phyloP scores from a whole-genome alignment of 2,888 invertebrate genomes.

The Ophion costatus region DNA sequence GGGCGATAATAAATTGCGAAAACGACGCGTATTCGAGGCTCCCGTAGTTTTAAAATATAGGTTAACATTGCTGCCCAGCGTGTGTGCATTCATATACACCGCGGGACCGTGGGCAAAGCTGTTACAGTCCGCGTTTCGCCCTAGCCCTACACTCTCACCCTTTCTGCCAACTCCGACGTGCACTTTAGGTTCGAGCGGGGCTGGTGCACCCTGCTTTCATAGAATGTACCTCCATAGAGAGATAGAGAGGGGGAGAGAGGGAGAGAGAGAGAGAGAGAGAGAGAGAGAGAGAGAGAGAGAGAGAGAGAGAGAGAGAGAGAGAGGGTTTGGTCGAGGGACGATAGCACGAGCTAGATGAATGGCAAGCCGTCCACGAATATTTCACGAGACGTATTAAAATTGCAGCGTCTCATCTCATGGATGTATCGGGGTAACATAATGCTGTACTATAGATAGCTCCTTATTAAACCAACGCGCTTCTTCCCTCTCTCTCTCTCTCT shows the following conservation, averaged over 20 bases:
- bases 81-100: constrained; percentile 67
- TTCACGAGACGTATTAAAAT: constrained; percentile 83
- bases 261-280: constrained; percentile 28
- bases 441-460: constrained; percentile 85
- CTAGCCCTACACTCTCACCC: neutral
- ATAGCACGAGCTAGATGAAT: constrained; percentile 79
- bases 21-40: constrained; percentile 73
- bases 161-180: constrained; percentile 13
- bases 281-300: constrained; percentile 36
- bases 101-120: neutral
- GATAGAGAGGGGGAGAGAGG: constrained; percentile 9
- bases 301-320: constrained; percentile 36
- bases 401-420: constrained; percentile 83
- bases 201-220: constrained; percentile 57
- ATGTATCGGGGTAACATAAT: constrained; percentile 84
- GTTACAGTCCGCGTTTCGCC: constrained; percentile 12
- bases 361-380: constrained; percentile 83
- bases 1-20: constrained; percentile 71
- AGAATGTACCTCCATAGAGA: constrained; percentile 57
- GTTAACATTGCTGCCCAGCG: constrained; percentile 72
- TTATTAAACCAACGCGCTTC: constrained; percentile 82
- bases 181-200: constrained; percentile 53
- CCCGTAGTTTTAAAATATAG: constrained; percentile 74
- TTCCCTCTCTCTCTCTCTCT: no score
- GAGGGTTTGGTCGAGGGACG: constrained; percentile 63